A percentile compares a stretch with the other conserved stretches of the same genome.
These are phyloP conservation scores for Serrognathus titanus DNA, from an alignment of 2,888 invertebrate species.

Conservation along the genomic window DNA sequence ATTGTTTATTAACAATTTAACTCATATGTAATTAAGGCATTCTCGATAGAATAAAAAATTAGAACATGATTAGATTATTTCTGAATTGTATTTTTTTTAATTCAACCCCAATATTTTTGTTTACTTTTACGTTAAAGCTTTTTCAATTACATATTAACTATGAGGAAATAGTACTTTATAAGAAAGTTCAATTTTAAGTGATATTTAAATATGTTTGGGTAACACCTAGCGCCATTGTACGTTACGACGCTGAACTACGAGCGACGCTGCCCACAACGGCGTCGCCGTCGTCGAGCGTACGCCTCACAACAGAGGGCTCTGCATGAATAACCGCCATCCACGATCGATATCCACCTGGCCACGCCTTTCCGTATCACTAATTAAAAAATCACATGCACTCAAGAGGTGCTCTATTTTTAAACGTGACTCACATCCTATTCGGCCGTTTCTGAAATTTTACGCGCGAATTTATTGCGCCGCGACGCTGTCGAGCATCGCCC, in stretches of 20 bases:
- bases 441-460: neutral
- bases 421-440: neutral
- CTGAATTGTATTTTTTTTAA: too few relatives aligned
- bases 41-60: too few relatives aligned
- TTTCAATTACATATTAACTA: too few relatives aligned
- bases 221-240: slow-evolving; percentile 20
- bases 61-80: too few relatives aligned
- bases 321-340: slow-evolving; percentile 19
- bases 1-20: too few relatives aligned
- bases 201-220: neutral
- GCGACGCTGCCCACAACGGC: slow-evolving; percentile 14
- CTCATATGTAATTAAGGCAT: too few relatives aligned
- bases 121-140: too few relatives aligned
- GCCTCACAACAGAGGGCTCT: slow-evolving; percentile 33
- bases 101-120: too few relatives aligned
- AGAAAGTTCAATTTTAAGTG: slow-evolving; percentile 1
- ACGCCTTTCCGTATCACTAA: slow-evolving; percentile 30
- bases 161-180: too few relatives aligned
- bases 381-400: slow-evolving; percentile 12
- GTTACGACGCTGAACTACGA: slow-evolving; percentile 25
- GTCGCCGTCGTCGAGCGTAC: slow-evolving; percentile 9
- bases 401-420: slow-evolving; percentile 2
- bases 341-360: slow-evolving; percentile 36
- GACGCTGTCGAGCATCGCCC: too few relatives aligned
- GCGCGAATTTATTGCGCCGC: too few relatives aligned